These are phyloP conservation scores for Lanius collurio DNA, from an alignment of 2,113 vertebrate species.

Conservation along the genomic window DNA sequence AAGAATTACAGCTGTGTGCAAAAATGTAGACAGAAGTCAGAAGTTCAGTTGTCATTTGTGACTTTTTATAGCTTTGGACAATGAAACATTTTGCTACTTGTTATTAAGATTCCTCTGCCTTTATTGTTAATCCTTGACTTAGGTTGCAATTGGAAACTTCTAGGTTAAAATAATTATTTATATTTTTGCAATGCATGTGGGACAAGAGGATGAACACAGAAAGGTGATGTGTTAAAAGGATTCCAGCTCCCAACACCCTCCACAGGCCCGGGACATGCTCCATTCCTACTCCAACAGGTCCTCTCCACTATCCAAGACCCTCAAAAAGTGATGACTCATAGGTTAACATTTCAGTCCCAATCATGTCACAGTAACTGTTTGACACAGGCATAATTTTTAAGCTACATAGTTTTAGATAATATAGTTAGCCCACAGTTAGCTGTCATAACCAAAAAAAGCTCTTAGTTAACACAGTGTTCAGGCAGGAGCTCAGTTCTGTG, in stretches of 20 bases:
- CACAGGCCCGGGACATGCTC: background rate
- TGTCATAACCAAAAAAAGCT: background rate
- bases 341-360: background rate
- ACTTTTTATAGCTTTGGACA: background rate
- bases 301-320: background rate
- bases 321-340: background rate
- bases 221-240: background rate
- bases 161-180: background rate
- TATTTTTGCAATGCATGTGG: background rate
- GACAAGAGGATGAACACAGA: background rate
- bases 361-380: accelerated
- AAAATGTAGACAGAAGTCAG: background rate
- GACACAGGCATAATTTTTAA: background rate
- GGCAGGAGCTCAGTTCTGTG: background rate
- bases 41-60: background rate
- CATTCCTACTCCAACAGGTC: background rate
- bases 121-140: background rate
- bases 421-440: background rate
- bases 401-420: background rate
- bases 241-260: background rate
- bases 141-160: background rate
- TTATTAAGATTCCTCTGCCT: background rate
- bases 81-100: background rate
- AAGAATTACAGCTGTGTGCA: background rate
- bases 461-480: background rate